phyloP scores from a whole-genome alignment of 2,113 vertebrate genomes.

The Notechis scutatus region DNA sequence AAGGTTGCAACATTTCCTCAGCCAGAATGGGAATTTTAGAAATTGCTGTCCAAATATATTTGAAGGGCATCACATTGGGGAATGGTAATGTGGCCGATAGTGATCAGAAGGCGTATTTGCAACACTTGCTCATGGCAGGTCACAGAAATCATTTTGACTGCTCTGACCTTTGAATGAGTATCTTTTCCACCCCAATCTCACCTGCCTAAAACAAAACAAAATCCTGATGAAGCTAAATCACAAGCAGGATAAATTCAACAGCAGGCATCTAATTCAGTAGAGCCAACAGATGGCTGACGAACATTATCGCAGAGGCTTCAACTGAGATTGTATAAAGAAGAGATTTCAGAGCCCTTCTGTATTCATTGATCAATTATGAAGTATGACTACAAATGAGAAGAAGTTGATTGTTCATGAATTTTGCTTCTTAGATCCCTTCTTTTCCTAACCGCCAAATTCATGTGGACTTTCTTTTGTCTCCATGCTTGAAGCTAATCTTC shows the following conservation, averaged over 20 bases:
- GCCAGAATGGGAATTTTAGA: neutral
- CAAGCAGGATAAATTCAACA: neutral
- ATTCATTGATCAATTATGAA: neutral
- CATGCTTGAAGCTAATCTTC: neutral
- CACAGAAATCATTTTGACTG: neutral
- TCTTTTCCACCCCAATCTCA: neutral
- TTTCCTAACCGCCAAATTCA: neutral
- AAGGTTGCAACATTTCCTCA: neutral
- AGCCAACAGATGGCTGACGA: neutral
- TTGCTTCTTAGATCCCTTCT: neutral
- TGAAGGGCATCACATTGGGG: neutral
- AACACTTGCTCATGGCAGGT: neutral
- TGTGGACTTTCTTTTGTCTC: neutral
- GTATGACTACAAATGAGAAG: neutral
- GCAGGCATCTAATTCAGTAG: neutral
- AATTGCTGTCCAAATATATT: neutral
- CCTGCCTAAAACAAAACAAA: neutral
- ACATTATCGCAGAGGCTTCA: neutral
- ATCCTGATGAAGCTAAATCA: neutral
- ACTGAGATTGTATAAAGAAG: neutral
- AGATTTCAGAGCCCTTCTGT: neutral
- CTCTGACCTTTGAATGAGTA: neutral
- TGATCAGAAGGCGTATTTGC: neutral
- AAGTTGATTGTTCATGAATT: neutral
- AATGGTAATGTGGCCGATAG: neutral